Percentiles rank a stretch among this genome's conserved stretches.
phyloP scores from a whole-genome alignment of 2,888 invertebrate species.

The Pocota personata region DNA sequence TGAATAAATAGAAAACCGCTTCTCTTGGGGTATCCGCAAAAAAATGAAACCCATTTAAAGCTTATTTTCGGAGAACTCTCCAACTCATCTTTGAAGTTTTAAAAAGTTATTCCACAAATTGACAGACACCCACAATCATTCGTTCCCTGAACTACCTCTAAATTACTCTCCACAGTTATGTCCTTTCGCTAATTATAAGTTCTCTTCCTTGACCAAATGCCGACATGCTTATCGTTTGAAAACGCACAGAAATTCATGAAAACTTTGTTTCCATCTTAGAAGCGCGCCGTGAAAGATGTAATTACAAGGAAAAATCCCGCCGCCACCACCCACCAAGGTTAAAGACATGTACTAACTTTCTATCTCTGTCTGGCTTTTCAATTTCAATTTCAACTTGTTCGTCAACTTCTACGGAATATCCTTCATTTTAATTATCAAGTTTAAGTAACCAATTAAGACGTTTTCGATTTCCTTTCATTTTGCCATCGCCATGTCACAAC shows the following conservation, averaged over 20 bases:
- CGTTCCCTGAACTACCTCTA: not conserved
- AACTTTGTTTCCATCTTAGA: not conserved
- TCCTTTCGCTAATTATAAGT: constrained; percentile 23
- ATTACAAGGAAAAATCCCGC: constrained; percentile 14
- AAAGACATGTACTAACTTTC: constrained; percentile 14
- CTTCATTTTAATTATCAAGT: constrained; percentile 70
- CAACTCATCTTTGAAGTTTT: no score
- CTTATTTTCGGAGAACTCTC: no score
- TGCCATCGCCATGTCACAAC: not conserved
- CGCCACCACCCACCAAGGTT: not conserved
- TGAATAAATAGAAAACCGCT: no score
- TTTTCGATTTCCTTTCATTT: constrained; percentile 49
- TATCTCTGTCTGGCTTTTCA: constrained; percentile 22
- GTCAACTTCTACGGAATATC: constrained; percentile 44
- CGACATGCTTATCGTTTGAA: constrained; percentile 22
- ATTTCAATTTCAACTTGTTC: constrained; percentile 54
- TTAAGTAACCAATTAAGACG: constrained; percentile 57
- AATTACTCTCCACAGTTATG: not conserved
- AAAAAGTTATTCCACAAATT: not conserved
- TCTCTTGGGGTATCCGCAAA: no score
- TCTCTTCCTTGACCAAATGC: not conserved
- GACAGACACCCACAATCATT: not conserved
- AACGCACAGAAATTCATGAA: not conserved
- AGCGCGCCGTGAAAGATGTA: constrained; percentile 1
- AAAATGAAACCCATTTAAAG: no score